Evolutionary conservation across 2,888 invertebrate species (phyloP).

Genomic region (Drosophila engyochracea): DNA sequence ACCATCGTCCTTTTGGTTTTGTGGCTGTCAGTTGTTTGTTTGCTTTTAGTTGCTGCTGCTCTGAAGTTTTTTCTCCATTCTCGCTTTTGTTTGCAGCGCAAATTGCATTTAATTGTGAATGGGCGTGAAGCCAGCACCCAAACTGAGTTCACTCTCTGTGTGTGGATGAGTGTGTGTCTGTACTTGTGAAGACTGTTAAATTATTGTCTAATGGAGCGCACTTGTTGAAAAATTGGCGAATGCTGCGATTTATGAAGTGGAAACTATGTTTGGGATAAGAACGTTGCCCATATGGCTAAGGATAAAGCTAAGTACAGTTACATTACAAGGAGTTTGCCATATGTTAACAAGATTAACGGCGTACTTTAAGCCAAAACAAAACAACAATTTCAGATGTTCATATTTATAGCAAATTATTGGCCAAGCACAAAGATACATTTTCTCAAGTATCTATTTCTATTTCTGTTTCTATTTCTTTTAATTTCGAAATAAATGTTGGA

Average conservation of each 20-base stretch:
- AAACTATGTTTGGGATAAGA: constrained; percentile 25
- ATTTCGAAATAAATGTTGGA: background rate
- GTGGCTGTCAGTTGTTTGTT: constrained; percentile 39
- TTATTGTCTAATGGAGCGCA: constrained; percentile 59
- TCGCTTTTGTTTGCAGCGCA: constrained; percentile 43
- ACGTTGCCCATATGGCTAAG: constrained; percentile 22
- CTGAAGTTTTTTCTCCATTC: background rate
- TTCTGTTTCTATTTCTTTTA: background rate
- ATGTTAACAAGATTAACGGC: background rate
- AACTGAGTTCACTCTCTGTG: background rate
- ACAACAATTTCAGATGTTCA: background rate
- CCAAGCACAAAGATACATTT: background rate
- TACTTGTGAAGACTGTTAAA: constrained; percentile 37
- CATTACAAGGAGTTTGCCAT: background rate
- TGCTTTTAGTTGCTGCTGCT: constrained; percentile 42
- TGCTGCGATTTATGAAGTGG: constrained; percentile 51
- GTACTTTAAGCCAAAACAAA: background rate
- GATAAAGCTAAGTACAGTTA: background rate
- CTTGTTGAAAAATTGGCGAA: constrained; percentile 50
- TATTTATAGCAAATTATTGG: background rate
- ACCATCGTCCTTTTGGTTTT: constrained; percentile 27
- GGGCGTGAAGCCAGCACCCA: constrained; percentile 31
- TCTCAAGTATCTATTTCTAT: background rate
- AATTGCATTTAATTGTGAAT: constrained; percentile 68
- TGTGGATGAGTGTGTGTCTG: constrained; percentile 1